A percentile compares a stretch with the other conserved stretches of the same genome.
These are phyloP conservation scores for Matsumyia berberina DNA, from an alignment of 2,888 invertebrate genomes.

Conservation along the genomic window DNA sequence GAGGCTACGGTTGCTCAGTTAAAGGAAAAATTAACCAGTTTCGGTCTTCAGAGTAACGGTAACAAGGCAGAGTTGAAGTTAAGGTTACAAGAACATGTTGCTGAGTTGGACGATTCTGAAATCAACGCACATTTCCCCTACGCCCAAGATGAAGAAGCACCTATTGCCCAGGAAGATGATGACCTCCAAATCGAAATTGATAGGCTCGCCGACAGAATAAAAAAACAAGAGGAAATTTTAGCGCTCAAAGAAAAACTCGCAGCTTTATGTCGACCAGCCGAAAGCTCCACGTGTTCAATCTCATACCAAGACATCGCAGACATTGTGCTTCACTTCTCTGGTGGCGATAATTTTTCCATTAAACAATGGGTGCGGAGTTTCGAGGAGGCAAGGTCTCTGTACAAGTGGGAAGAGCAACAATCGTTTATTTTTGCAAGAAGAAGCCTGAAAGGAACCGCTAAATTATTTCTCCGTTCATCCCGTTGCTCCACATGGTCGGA, in stretches of 20 bases:
- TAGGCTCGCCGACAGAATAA: conserved; percentile 22
- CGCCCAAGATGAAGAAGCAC: neutral
- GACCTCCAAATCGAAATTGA: conserved; percentile 20
- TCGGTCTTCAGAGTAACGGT: conserved; percentile 9
- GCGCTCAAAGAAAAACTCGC: conserved; percentile 30
- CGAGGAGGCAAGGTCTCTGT: conserved; percentile 39
- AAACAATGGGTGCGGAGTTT: conserved; percentile 43
- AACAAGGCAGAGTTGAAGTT: conserved; percentile 31
- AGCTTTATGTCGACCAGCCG: conserved; percentile 4
- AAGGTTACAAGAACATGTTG: conserved; percentile 34
- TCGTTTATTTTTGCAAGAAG: conserved; percentile 39
- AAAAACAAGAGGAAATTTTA: conserved; percentile 40
- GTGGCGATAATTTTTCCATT: conserved; percentile 51
- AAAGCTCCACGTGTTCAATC: conserved; percentile 18
- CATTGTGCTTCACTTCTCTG: conserved; percentile 41
- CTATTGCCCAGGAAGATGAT: neutral
- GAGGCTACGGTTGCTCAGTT: conserved; percentile 22
- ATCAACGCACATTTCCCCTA: conserved; percentile 29
- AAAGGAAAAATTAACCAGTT: conserved; percentile 34
- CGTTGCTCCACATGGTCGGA: conserved; percentile 45
- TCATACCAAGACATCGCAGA: conserved; percentile 54
- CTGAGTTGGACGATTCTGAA: conserved; percentile 9
- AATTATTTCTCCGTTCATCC: conserved; percentile 40
- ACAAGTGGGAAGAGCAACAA: conserved; percentile 41
- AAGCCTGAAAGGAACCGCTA: conserved; percentile 40